Conservation (phyloP, 2,888 invertebrate genomes). For the Cetonia aurata region DNA sequence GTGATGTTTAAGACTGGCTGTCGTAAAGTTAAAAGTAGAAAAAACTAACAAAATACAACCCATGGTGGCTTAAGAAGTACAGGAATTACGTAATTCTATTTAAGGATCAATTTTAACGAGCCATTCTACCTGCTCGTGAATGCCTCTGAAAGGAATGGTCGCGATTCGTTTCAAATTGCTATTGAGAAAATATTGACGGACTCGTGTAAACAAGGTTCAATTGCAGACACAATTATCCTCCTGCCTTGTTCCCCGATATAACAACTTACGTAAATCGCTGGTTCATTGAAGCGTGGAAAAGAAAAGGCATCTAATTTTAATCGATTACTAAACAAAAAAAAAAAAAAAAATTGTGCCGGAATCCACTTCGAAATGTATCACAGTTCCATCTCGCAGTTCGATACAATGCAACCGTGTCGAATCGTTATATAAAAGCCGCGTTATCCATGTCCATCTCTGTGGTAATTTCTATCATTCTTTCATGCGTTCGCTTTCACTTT, state of each 20-base stretch:
- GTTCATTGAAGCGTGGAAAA: neutral
- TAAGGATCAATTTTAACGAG: slow-evolving; percentile 18
- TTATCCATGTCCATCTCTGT: neutral
- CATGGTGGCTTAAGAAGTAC: neutral
- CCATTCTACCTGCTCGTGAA: slow-evolving; percentile 1
- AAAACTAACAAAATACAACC: neutral
- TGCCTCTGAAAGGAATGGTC: neutral
- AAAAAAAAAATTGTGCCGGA: neutral
- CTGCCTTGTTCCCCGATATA: neutral
- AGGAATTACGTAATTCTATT: slow-evolving; percentile 4
- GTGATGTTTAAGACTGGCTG: no score
- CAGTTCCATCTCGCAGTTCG: neutral
- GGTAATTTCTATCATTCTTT: slow-evolving; percentile 5
- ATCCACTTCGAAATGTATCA: neutral
- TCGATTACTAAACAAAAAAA: slow-evolving; percentile 2
- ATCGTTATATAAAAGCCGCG: neutral
- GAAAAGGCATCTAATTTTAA: neutral
- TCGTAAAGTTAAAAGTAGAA: no score
- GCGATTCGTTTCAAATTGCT: neutral
- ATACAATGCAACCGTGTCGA: neutral
- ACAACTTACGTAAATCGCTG: neutral
- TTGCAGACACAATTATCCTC: neutral
- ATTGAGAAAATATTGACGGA: neutral
- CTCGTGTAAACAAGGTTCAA: neutral
- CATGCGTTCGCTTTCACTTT: slow-evolving; percentile 13